phyloP scores from a whole-genome alignment of 2,113 vertebrate genomes.

The Stegostoma tigrinum region DNA sequence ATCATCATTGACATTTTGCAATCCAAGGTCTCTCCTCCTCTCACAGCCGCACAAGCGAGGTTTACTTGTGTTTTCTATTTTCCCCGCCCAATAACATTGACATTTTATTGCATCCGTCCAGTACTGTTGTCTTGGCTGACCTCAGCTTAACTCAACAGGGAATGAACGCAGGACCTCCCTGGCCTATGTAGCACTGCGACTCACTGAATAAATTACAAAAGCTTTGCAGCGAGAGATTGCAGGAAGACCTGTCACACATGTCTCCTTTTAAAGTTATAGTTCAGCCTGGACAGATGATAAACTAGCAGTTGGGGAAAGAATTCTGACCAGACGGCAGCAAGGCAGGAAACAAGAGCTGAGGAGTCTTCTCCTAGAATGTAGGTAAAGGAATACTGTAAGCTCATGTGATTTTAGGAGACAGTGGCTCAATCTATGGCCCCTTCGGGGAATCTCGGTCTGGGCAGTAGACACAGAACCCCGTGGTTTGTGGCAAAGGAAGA shows the following conservation, averaged over 20 bases:
- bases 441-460: neutral
- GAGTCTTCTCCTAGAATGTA: neutral
- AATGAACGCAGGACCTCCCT: neutral
- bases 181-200: neutral
- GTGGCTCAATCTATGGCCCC: neutral
- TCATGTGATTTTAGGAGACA: too few relatives aligned
- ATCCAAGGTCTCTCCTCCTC: neutral
- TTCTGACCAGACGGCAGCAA: neutral
- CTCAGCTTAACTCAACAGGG: neutral
- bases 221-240: neutral
- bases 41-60: too few relatives aligned
- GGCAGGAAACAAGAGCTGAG: neutral
- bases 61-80: too few relatives aligned
- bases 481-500: neutral
- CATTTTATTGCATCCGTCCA: too few relatives aligned
- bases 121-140: neutral
- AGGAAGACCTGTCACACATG: neutral
- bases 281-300: neutral
- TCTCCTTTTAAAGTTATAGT: neutral
- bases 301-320: neutral
- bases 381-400: neutral
- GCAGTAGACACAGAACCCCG: neutral
- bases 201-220: neutral
- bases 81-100: too few relatives aligned
- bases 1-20: neutral